Base-by-base conservation (phyloP, 2,888 invertebrate genomes). In the Drosophila meridiana region DNA sequence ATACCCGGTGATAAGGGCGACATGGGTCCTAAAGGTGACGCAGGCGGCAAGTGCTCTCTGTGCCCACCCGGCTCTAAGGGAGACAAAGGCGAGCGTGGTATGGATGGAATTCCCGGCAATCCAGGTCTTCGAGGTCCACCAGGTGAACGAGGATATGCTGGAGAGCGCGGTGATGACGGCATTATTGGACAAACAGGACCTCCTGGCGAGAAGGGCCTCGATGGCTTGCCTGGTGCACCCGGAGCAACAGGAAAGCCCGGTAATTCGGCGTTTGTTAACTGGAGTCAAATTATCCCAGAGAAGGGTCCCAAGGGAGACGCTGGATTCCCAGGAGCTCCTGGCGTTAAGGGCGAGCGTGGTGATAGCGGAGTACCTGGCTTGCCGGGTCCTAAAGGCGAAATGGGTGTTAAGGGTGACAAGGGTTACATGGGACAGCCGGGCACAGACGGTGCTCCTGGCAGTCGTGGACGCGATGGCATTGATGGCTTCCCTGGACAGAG, bases 21-120 rank as follows among this genome's bases (percentile, higher is more conserved):
- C 26, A 93, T 94, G 50, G 97, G 97, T 40, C 93, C 94, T 7
- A 97, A 97, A 90, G 97, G 97, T 88, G 97, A 97, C 60, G 94
- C 95, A 43, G 97, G 97, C 34, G 97, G 97, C 3, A 95, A 95
- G 69, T 97, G 97, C 89, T 95, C 95, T 48, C 96, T 96, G 73
- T 97, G 97, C 90, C 93, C 94, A 68, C 96, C 97, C 36, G 98
- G 98, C 36, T 82, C 92, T 1, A 95, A 95, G 78, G 98, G 98
- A 34, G 92, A 92, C 1, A 97, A 97, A 92, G 98, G 98, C 47
- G 96, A 96, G 30, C 94, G 95, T 20, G 97, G 98, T 2, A 83
- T 91, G 1, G 95, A 96, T 82, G 98, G 97, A 3, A 76, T 92
- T 20, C 94, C 95, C 26, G 98, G 98, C 3, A 91, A 93, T 50